Base-by-base conservation (phyloP, 2,113 vertebrate genomes). In the Crypturellus undulatus region DNA sequence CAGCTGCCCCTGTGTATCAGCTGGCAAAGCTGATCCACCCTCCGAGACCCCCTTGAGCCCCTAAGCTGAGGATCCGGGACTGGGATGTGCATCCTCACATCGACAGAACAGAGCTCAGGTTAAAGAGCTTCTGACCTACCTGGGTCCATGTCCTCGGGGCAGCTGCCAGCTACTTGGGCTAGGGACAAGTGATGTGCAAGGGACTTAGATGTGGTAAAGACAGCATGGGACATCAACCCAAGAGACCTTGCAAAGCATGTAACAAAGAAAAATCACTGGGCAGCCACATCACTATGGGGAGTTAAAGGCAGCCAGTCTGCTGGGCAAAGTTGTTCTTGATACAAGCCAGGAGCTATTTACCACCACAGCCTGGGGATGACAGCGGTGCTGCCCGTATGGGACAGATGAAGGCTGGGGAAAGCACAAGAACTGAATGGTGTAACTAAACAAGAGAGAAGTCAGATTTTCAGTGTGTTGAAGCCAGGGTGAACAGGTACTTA, bases 11-110 rank as follows among this genome's bases (percentile, higher is more conserved):
- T 2, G 56, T 10, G 64, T 5, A 38, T 40, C 24, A 42, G 70
- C 68, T 68, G 92, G 42, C 58, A 89, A 86, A 93, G 42, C 14
- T 18, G 56, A 80, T 30, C 6, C 24, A 88, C 63, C 68, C 73
- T n/a, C 26, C 51, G 45, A 68, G 84, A 77, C 16, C 7, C 63
- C 21, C 38, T 26, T 24, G 18, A 88, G 19, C n/a, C 45, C 19
- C 22, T 24, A 52, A 52, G 18, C 32, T 51, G 38, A 84, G 34
- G 54, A 49, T 24, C 25, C 26, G 51, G 24, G 65, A 45, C 49
- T 59, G 54, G 36, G 40, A 58, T 34, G 4, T 9, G 56, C 15
- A 75, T 3, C 64, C 12, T 71, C 56, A 45, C 1, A 0, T 4
- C 54, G 16, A 42, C 40, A 85, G 47, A 20, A 32, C 87, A 17